Percentiles rank a stretch among this genome's conserved stretches.
phyloP scores from a whole-genome alignment of 2,797 vertebrate genomes.

The Ctenopoma multispine region DNA sequence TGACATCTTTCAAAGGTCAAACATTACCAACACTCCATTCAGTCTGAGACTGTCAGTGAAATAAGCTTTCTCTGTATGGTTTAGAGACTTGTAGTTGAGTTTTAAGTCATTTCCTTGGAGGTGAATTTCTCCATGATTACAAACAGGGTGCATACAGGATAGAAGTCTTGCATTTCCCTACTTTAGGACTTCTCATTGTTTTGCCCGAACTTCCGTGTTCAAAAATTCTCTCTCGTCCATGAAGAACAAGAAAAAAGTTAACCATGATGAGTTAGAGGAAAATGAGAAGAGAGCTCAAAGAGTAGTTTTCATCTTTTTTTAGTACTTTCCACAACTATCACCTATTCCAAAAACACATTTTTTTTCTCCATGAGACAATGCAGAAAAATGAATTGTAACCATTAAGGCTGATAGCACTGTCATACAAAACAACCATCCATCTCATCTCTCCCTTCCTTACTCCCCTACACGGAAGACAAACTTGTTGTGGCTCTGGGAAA shows the following conservation, averaged over 20 bases:
- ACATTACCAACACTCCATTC: no score
- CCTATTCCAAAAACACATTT: constrained; percentile 17
- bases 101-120: background rate
- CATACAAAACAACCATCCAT: constrained; percentile 36
- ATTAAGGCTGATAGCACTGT: constrained; percentile 33
- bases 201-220: background rate
- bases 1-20: no score
- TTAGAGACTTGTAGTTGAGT: background rate
- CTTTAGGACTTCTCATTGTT: constrained; percentile 19
- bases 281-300: background rate
- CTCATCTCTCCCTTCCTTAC: constrained; percentile 29
- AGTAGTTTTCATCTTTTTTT: no score
- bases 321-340: constrained; percentile 17
- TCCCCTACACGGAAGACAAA: constrained; percentile 30
- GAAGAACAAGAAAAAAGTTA: constrained; percentile 6
- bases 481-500: constrained; percentile 38
- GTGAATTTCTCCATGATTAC: background rate
- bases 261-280: background rate
- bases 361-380: constrained; percentile 8
- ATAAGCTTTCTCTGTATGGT: background rate
- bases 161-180: background rate
- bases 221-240: constrained; percentile 1
- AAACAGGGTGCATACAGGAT: background rate
- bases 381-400: constrained; percentile 24
- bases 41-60: background rate